These are phyloP conservation scores for Sthenelais limicola DNA, from an alignment of 2,888 invertebrate species.

Conservation along the genomic window DNA sequence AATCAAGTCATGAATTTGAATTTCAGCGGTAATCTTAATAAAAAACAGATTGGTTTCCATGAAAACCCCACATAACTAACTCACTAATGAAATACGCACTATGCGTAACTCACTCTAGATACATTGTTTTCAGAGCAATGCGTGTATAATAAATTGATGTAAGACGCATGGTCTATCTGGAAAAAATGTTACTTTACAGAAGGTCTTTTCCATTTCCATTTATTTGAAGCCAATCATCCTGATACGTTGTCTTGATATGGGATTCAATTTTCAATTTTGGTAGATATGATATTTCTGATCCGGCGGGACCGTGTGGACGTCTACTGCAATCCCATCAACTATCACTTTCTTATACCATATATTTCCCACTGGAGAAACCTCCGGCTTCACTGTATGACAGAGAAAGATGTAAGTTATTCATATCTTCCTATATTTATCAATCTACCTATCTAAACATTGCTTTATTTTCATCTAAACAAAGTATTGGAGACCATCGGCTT, in stretches of 20 bases:
- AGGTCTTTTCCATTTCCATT: too few relatives aligned
- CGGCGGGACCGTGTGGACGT: slow-evolving; percentile 64
- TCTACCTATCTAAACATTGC: not conserved
- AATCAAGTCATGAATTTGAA: too few relatives aligned
- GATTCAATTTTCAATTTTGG: slow-evolving; percentile 30
- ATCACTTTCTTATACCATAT: slow-evolving; percentile 67
- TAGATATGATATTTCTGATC: slow-evolving; percentile 67
- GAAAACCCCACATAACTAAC: too few relatives aligned
- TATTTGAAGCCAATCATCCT: too few relatives aligned
- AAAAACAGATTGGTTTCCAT: too few relatives aligned
- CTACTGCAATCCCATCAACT: slow-evolving; percentile 70
- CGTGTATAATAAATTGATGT: too few relatives aligned
- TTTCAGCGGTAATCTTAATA: too few relatives aligned
- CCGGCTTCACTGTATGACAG: slow-evolving; percentile 65
- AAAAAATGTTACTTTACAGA: too few relatives aligned
- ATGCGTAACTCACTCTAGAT: too few relatives aligned
- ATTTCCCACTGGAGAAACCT: slow-evolving; percentile 68
- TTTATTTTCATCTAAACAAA: too few relatives aligned
- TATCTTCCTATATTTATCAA: not conserved
- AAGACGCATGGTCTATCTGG: not conserved
- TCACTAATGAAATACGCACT: too few relatives aligned
- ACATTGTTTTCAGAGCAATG: too few relatives aligned
- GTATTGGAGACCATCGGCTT: not conserved
- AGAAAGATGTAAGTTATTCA: slow-evolving; percentile 59
- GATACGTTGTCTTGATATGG: not conserved